Conservation (phyloP, 2,797 vertebrate species). For the Karalla daura region DNA sequence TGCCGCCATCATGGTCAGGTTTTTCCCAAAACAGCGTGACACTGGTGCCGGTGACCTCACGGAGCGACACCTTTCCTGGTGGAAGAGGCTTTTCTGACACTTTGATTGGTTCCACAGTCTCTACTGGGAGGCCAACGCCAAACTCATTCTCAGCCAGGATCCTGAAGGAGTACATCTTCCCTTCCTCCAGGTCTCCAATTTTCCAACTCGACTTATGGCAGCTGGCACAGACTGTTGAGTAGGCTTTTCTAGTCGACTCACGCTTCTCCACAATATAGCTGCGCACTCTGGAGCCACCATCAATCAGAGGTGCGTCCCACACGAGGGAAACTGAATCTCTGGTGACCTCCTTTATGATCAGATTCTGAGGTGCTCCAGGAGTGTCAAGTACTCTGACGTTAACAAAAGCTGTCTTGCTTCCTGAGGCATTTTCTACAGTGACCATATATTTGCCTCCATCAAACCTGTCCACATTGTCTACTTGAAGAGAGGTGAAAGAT, state of each 20-base stretch:
- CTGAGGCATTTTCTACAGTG: conserved; percentile 94
- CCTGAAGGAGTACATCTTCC: conserved; percentile 96
- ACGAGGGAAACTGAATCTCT: conserved; percentile 95
- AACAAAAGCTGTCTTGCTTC: conserved; percentile 95
- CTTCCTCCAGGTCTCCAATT: conserved; percentile 93
- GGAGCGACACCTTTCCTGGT: conserved; percentile 95
- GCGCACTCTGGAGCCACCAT: conserved; percentile 96
- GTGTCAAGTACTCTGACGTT: conserved; percentile 97
- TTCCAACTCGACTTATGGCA: conserved; percentile 98
- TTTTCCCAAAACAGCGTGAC: conserved; percentile 97
- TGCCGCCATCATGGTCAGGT: conserved; percentile 97
- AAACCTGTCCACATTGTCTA: conserved; percentile 96
- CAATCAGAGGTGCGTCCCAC: conserved; percentile 96
- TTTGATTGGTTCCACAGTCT: conserved; percentile 93
- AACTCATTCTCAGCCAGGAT: conserved; percentile 98
- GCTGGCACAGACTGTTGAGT: conserved; percentile 93
- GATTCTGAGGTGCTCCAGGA: conserved; percentile 93
- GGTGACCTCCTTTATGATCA: conserved; percentile 93
- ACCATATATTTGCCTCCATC: conserved; percentile 97
- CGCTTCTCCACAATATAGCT: conserved; percentile 98
- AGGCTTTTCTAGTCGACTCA: conserved; percentile 96
- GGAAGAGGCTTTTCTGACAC: conserved; percentile 95
- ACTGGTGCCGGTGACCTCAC: conserved; percentile 91
- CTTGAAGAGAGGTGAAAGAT: conserved; percentile 92
- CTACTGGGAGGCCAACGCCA: conserved; percentile 95